Evolutionary conservation across 2,113 vertebrate genomes (phyloP).

Genomic region (Felis chaus): DNA sequence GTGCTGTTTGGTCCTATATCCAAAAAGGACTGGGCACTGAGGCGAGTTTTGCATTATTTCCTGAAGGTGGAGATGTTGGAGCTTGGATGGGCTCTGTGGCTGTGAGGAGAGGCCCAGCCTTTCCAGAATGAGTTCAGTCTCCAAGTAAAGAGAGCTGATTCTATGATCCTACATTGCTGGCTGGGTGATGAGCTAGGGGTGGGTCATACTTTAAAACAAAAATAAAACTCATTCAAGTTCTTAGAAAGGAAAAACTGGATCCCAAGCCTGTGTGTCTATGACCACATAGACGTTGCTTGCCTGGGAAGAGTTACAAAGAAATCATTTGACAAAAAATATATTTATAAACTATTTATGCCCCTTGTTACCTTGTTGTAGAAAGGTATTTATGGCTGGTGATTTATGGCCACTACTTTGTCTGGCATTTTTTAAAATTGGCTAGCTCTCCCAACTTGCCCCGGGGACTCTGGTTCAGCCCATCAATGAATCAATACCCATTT

Average conservation of each 20-base stretch:
- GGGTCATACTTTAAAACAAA: neutral
- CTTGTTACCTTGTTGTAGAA: neutral
- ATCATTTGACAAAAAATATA: slow-evolving; percentile 8
- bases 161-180: neutral
- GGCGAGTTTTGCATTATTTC: slow-evolving; percentile 59
- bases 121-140: neutral
- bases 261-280: neutral
- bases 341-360: neutral
- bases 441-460: neutral
- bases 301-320: neutral
- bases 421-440: neutral
- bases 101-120: neutral
- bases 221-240: neutral
- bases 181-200: neutral
- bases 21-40: neutral
- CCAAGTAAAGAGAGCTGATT: neutral
- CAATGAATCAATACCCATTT: neutral
- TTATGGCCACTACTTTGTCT: neutral
- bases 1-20: neutral
- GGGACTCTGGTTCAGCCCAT: neutral
- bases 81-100: slow-evolving; percentile 41
- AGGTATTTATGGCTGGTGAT: neutral
- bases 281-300: neutral
- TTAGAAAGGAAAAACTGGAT: slow-evolving; percentile 14
- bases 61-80: slow-evolving; percentile 80